Evolutionary conservation across 2,113 vertebrate genomes (phyloP).

Genomic region (Anthoscopus minutus): DNA sequence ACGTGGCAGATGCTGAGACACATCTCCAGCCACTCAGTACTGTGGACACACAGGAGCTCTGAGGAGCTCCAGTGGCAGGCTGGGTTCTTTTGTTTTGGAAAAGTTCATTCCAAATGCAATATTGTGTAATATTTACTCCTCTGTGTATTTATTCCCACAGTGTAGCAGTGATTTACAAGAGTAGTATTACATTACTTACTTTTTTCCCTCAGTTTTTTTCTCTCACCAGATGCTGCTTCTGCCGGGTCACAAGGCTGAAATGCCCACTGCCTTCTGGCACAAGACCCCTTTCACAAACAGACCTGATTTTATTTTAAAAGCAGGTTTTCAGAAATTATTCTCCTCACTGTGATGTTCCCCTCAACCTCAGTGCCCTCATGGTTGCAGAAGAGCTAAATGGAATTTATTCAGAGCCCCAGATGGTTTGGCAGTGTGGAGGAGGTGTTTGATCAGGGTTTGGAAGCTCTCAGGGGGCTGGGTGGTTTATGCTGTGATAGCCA

Average conservation of each 20-base stretch:
- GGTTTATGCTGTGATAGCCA: not conserved
- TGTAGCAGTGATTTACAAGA: not conserved
- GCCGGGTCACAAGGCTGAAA: not conserved
- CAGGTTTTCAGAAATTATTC: not conserved
- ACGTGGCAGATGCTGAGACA: not conserved
- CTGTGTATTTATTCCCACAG: not conserved
- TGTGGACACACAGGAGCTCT: not conserved
- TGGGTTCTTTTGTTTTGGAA: not conserved
- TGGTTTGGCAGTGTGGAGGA: not conserved
- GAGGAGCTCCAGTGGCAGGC: not conserved
- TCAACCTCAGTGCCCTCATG: rapidly evolving
- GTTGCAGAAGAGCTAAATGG: not conserved
- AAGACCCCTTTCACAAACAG: not conserved
- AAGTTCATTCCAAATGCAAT: not conserved
- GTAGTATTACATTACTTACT: not conserved
- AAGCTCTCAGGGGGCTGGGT: not conserved
- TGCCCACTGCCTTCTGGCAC: not conserved
- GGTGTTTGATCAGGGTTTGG: not conserved
- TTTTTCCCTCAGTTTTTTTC: not conserved
- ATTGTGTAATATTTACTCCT: not conserved
- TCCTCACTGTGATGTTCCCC: not conserved
- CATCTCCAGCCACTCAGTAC: rapidly evolving
- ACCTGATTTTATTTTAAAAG: not conserved
- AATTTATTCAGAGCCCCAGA: not conserved
- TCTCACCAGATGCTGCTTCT: not conserved